These are phyloP conservation scores for Ceratotherium simum DNA, from an alignment of 2,113 vertebrate genomes.

Conservation along the genomic window DNA sequence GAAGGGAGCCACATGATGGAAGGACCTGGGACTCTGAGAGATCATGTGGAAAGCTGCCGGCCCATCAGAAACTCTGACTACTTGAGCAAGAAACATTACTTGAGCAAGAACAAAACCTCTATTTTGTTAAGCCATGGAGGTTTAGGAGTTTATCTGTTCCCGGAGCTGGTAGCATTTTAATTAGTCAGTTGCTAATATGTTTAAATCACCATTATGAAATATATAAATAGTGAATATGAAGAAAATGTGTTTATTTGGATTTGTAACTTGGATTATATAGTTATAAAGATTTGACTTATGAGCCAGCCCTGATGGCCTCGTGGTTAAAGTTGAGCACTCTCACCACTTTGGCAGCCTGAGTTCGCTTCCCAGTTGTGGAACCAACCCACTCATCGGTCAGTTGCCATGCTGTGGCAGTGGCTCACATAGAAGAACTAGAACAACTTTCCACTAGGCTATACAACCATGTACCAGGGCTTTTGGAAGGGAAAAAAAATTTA, in stretches of 20 bases:
- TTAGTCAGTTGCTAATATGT: background rate
- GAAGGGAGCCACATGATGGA: background rate
- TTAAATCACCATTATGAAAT: constrained; percentile 7
- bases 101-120: background rate
- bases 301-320: too few relatives aligned
- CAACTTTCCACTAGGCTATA: too few relatives aligned
- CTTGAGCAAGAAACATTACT: background rate
- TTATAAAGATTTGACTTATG: too few relatives aligned
- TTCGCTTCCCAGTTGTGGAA: too few relatives aligned
- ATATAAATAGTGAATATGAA: background rate
- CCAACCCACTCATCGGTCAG: too few relatives aligned
- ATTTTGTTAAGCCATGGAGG: background rate
- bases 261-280: background rate
- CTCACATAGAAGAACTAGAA: too few relatives aligned
- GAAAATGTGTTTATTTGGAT: constrained; percentile 12
- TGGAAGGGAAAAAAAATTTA: too few relatives aligned
- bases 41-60: background rate
- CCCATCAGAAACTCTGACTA: background rate
- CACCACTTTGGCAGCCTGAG: too few relatives aligned
- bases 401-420: too few relatives aligned
- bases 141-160: background rate
- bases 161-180: background rate
- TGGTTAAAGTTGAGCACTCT: too few relatives aligned
- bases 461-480: too few relatives aligned
- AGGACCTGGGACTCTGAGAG: background rate